These are phyloP conservation scores for Plecturocebus donacophilus DNA, from an alignment of 2,113 vertebrate genomes.

Conservation along the genomic window DNA sequence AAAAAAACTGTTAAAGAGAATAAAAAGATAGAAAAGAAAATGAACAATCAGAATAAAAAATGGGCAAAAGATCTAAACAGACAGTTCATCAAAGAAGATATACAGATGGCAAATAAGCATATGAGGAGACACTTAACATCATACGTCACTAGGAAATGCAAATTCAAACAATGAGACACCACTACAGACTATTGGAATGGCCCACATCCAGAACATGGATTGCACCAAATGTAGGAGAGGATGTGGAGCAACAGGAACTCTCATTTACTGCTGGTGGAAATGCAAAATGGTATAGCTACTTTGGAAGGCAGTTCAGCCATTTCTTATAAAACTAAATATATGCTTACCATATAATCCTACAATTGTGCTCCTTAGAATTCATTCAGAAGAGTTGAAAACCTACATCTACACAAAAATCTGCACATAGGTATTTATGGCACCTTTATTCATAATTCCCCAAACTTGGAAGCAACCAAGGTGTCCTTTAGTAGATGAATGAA, in stretches of 20 bases:
- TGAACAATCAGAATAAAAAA: neutral
- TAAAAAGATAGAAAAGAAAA: slow-evolving; percentile 41
- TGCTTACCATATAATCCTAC: neutral
- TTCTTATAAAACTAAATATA: slow-evolving; percentile 20
- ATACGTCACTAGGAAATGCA: neutral
- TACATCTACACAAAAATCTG: neutral
- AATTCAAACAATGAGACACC: neutral
- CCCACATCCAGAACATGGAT: neutral
- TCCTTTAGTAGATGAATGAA: neutral
- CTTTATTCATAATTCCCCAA: neutral
- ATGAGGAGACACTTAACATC: neutral
- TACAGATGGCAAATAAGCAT: neutral
- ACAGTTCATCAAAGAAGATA: slow-evolving; percentile 31
- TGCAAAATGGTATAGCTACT: neutral
- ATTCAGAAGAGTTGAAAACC: neutral
- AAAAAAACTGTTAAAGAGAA: slow-evolving; percentile 68
- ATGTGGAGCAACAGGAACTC: neutral
- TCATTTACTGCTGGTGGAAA: neutral
- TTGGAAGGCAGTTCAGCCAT: neutral
- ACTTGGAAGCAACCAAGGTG: neutral
- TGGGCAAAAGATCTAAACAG: neutral
- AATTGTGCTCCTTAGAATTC: neutral
- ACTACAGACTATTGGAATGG: neutral
- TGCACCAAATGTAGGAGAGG: neutral
- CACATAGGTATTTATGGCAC: neutral